Evolutionary conservation across 2,113 vertebrate species (phyloP).

Genomic region (Ia io): DNA sequence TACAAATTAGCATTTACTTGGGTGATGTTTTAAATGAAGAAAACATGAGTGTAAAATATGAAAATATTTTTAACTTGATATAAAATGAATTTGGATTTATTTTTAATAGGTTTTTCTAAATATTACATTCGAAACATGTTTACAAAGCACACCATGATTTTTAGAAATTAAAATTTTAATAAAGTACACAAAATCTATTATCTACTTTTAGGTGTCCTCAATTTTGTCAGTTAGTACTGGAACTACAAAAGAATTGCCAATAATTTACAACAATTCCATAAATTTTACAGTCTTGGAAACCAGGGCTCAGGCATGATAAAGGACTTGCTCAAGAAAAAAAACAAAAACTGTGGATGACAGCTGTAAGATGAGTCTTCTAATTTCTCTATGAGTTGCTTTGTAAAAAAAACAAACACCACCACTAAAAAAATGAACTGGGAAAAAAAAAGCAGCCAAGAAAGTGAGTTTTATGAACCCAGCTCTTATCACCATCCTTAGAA

Average conservation of each 20-base stretch:
- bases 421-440: not conserved
- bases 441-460: not conserved
- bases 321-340: not conserved
- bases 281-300: not conserved
- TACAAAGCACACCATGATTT: not conserved
- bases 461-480: not conserved
- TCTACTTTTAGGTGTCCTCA: conserved; percentile 1
- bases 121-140: not conserved
- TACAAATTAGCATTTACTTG: not conserved
- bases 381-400: not conserved
- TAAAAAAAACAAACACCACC: not conserved
- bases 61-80: not conserved
- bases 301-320: not conserved
- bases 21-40: not conserved
- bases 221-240: not conserved
- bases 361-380: not conserved
- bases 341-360: not conserved
- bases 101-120: not conserved
- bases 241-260: not conserved
- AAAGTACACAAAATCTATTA: not conserved
- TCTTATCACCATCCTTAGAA: conserved; percentile 23
- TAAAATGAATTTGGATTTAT: not conserved
- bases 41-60: not conserved
- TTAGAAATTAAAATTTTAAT: conserved; percentile 15
- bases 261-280: not conserved